Percentiles rank a stretch among this genome's conserved stretches.
phyloP scores from a whole-genome alignment of 2,888 invertebrate species.

The Caenorhabditis sp. region DNA sequence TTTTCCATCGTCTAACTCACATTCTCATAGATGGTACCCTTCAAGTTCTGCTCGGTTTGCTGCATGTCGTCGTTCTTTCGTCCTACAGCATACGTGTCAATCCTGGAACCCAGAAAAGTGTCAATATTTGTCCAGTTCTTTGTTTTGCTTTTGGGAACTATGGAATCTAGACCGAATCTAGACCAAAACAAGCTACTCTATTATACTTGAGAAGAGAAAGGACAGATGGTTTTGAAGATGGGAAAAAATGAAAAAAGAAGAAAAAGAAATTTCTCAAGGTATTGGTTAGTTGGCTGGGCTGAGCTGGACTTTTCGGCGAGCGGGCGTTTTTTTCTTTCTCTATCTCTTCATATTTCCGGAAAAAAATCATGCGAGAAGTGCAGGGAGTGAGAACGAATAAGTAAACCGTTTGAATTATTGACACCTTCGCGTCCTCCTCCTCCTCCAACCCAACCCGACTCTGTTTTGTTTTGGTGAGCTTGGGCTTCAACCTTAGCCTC shows the following conservation, averaged over 20 bases:
- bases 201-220: neutral
- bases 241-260: neutral
- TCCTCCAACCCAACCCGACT: too few relatives aligned
- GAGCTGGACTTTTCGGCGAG: too few relatives aligned
- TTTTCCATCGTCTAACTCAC: constrained; percentile 32
- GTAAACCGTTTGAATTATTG: constrained; percentile 56
- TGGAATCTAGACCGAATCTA: too few relatives aligned
- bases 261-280: too few relatives aligned
- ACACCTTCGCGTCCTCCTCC: constrained; percentile 17
- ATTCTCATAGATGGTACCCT: constrained; percentile 59
- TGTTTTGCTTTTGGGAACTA: neutral
- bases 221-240: neutral
- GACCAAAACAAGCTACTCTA: too few relatives aligned
- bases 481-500: neutral
- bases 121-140: too few relatives aligned
- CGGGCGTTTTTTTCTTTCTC: constrained; percentile 11
- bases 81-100: constrained; percentile 59
- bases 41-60: constrained; percentile 49
- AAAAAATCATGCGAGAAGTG: constrained; percentile 54
- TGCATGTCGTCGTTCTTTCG: constrained; percentile 51
- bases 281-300: too few relatives aligned
- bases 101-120: constrained; percentile 43
- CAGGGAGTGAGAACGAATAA: constrained; percentile 46
- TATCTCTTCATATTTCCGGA: constrained; percentile 35
- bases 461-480: neutral